A percentile compares a stretch with the other conserved stretches of the same genome.
Evolutionary conservation across 2,888 invertebrate genomes (phyloP).

Genomic region (Oxytorus armatus): DNA sequence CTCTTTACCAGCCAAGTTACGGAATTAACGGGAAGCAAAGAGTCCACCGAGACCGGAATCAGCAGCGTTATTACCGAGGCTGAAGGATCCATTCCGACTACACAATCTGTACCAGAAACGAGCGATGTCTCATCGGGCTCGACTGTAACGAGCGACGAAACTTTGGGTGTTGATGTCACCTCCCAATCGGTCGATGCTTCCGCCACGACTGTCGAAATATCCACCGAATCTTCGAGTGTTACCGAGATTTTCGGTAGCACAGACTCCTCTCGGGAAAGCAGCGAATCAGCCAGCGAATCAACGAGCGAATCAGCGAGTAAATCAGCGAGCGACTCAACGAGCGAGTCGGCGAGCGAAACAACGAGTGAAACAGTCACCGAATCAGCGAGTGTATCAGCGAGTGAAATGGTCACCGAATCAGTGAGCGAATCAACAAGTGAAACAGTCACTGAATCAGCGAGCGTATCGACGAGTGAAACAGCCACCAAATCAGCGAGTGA

Average conservation of each 20-base stretch:
- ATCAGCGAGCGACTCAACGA: no score
- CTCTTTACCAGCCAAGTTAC: slow-evolving; percentile 31
- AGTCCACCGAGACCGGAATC: slow-evolving; percentile 63
- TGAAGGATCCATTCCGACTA: slow-evolving; percentile 71
- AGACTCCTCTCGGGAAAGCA: slow-evolving; percentile 60
- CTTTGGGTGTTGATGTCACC: slow-evolving; percentile 72
- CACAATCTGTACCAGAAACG: slow-evolving; percentile 69
- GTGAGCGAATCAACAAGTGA: slow-evolving; percentile 16
- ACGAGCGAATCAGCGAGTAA: not conserved
- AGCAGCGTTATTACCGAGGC: slow-evolving; percentile 66
- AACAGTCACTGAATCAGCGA: slow-evolving; percentile 27
- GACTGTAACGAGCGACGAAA: slow-evolving; percentile 72
- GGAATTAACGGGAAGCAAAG: slow-evolving; percentile 66
- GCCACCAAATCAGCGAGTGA: slow-evolving; percentile 59
- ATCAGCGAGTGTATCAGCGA: slow-evolving; percentile 64
- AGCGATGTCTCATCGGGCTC: slow-evolving; percentile 67
- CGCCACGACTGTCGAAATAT: slow-evolving; percentile 36
- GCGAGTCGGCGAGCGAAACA: slow-evolving; percentile 2
- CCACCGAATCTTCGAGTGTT: slow-evolving; percentile 50
- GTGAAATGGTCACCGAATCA: not conserved
- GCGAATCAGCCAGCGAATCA: slow-evolving; percentile 29
- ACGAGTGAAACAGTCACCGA: slow-evolving; percentile 21
- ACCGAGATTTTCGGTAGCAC: slow-evolving; percentile 68
- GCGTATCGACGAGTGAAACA: slow-evolving; percentile 35
- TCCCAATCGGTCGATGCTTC: slow-evolving; percentile 42